A percentile compares a stretch with the other conserved stretches of the same genome.
Conservation (phyloP, 2,113 vertebrate genomes). For the Junco hyemalis region DNA sequence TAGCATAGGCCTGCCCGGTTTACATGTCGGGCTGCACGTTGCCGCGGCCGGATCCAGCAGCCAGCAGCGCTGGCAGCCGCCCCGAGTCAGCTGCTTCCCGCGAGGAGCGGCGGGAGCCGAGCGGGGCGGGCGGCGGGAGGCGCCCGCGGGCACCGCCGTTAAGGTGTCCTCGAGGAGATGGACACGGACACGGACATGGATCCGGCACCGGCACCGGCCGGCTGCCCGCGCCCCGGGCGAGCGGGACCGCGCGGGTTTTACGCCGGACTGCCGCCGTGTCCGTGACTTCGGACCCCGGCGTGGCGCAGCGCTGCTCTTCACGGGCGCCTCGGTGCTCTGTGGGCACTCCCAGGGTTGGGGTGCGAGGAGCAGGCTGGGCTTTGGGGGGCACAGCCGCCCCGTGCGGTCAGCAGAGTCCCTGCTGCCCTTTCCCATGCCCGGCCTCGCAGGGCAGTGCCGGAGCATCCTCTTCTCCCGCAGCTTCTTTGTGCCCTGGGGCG, state of each 20-base stretch:
- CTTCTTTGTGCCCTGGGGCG: not conserved
- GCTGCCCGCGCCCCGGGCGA: not conserved
- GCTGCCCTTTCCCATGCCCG: fast-evolving
- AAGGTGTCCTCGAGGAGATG: constrained; percentile 53
- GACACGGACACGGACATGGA: not conserved
- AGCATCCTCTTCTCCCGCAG: not conserved
- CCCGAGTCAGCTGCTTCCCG: constrained; percentile 77
- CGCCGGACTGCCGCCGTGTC: not conserved
- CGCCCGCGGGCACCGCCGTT: not conserved
- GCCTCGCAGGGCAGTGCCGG: not conserved
- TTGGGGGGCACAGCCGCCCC: not conserved
- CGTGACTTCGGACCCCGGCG: not conserved
- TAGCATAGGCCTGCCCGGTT: constrained; percentile 69
- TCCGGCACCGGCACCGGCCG: not conserved
- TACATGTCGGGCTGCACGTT: constrained; percentile 80
- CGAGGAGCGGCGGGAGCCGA: not conserved
- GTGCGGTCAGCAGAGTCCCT: too few relatives aligned
- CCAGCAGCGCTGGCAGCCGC: constrained; percentile 66
- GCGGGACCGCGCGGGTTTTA: not conserved
- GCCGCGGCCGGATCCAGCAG: constrained; percentile 67
- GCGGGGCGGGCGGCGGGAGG: not conserved
- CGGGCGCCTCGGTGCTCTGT: not conserved
- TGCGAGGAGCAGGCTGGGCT: not conserved
- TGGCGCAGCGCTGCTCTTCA: not conserved
- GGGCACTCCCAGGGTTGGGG: not conserved